These are phyloP conservation scores for Dinomys branickii DNA, from an alignment of 2,113 vertebrate genomes.

Conservation along the genomic window DNA sequence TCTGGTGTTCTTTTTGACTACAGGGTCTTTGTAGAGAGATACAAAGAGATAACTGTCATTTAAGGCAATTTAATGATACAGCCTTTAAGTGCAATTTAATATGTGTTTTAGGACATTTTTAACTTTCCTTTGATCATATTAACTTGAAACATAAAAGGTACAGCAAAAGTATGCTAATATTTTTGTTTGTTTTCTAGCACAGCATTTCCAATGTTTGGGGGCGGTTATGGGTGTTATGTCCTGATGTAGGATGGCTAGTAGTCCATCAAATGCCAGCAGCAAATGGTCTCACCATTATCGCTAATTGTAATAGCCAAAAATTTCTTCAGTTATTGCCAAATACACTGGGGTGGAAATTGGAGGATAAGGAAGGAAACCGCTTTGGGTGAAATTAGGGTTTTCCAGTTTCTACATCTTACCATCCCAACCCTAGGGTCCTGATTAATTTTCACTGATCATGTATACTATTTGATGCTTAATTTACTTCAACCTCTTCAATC, in stretches of 20 bases:
- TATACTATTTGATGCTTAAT: neutral
- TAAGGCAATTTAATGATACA: neutral
- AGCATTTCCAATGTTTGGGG: neutral
- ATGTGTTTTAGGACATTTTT: neutral
- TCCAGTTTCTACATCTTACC: neutral
- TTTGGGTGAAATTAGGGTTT: neutral
- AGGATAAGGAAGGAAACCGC: rapidly evolving
- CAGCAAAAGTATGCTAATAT: neutral
- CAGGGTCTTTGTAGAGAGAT: too few relatives aligned
- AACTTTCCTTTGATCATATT: neutral
- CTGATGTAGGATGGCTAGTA: neutral
- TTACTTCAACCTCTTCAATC: neutral
- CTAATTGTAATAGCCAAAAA: neutral
- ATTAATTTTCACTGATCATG: neutral
- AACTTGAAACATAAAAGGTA: neutral
- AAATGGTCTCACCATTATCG: neutral
- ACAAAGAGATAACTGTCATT: too few relatives aligned
- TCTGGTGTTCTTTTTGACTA: neutral
- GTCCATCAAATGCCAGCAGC: neutral
- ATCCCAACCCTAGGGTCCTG: neutral
- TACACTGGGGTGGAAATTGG: neutral
- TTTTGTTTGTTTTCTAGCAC: neutral
- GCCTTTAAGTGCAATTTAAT: neutral
- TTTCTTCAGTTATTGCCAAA: neutral
- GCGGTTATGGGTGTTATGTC: neutral